Conservation (phyloP, 2,888 invertebrate genomes). For the Temnothorax unifasciatus region DNA sequence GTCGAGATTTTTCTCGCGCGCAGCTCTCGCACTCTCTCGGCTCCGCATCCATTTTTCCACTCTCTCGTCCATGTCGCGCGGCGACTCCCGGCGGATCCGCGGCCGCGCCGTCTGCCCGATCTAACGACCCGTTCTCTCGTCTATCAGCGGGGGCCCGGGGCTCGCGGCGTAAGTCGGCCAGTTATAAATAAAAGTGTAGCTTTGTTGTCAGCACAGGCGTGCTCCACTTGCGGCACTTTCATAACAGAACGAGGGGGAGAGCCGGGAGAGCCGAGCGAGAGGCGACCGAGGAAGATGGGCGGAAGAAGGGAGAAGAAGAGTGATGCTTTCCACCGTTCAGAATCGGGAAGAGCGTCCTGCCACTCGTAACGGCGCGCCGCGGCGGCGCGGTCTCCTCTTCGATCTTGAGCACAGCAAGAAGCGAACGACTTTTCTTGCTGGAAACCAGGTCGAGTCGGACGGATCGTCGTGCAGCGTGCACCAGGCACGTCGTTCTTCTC, state of each 20-base stretch:
- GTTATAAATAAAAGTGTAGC: constrained; percentile 81
- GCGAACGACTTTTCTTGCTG: constrained; percentile 70
- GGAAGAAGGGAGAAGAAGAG: constrained; percentile 32
- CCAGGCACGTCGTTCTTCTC: constrained; percentile 24
- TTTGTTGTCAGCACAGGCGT: constrained; percentile 76
- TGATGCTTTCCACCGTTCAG: constrained; percentile 57
- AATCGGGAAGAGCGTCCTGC: constrained; percentile 53
- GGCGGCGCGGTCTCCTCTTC: constrained; percentile 33
- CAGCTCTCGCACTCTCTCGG: constrained; percentile 46
- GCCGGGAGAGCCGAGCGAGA: constrained; percentile 63
- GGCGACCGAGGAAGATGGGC: constrained; percentile 45
- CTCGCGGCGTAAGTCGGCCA: constrained; percentile 78
- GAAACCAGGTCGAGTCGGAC: constrained; percentile 68
- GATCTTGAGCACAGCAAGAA: constrained; percentile 52
- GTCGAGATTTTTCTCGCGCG: constrained; percentile 48
- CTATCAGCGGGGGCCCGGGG: constrained; percentile 23
- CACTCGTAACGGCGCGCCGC: background rate
- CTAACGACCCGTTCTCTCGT: constrained; percentile 25
- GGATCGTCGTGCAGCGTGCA: constrained; percentile 31
- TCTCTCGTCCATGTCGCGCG: constrained; percentile 50
- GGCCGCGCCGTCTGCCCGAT: constrained; percentile 26
- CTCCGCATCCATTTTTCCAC: constrained; percentile 58
- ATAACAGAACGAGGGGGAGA: constrained; percentile 77
- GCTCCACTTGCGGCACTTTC: constrained; percentile 83
- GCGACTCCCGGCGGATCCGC: background rate